Base-by-base conservation (phyloP, 2,888 invertebrate species). In the Brenthis hecate region DNA sequence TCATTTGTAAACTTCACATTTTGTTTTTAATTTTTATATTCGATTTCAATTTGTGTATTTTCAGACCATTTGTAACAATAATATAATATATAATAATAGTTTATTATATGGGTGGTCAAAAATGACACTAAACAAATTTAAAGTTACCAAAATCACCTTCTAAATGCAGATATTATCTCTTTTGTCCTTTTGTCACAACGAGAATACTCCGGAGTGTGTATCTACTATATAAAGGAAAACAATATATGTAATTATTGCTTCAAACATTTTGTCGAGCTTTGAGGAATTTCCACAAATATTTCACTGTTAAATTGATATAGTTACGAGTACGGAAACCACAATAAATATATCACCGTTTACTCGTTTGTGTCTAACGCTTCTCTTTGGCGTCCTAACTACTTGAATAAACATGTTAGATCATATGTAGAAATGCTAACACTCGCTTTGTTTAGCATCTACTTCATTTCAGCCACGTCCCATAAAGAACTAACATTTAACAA, bases 281-380 rank as follows among this genome's bases (percentile, higher is more conserved):
- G 28, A 70, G 68, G 72, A 70, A 68, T 32, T 53, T 56, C 66
- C 13, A 56, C 32, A 50, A 66, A 51, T 50, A 23, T 48, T 60
- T 48, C 13, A 4, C 28, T 48, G 47, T 66, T 28, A 47, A 47
- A 48, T 66, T 48, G 3, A 57, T 50, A 56, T 16, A 23, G 19
- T 54, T 13, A 61, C 48, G 50, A 67, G n/a, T 56, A 23, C 55
- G 56, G 61, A 67, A 66, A n/a, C 28, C 23, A 19, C 13, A 50
- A 43, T 54, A 47, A n/a, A 19, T n/a, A 19, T 28, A 50, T 43
- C 16, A 62, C 14, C 16, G n/a, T 47, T 56, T 23, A 47, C 47
- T 13, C 47, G n/a, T 57, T 13, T 57, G 57, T 16, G 47, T 43
- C 56, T 65, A 62, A 68, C 70, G 56, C 55, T 54, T 60, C 69